Evolutionary conservation across 1,140 invertebrate species (phyloP).

Genomic region (Meloidogyne exigua): DNA sequence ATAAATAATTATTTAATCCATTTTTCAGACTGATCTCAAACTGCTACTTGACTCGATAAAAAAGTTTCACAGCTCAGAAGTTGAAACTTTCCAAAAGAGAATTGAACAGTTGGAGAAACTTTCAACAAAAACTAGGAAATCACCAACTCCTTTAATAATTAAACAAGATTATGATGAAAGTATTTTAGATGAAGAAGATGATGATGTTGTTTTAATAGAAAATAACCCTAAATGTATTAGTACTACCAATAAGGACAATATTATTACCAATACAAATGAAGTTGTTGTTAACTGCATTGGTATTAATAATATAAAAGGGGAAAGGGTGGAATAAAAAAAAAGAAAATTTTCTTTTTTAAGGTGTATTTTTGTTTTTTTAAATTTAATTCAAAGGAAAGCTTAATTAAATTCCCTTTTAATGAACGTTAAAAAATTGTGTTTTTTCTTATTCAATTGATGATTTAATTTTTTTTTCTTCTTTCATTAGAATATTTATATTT

Average conservation of each 20-base stretch:
- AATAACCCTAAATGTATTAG: neutral
- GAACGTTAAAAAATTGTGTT: too few relatives aligned
- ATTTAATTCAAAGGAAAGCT: too few relatives aligned
- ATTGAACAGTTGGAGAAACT: conserved; percentile 15
- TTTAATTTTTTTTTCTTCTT: neutral
- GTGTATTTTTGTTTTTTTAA: too few relatives aligned
- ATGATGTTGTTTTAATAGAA: neutral
- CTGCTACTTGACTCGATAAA: conserved; percentile 3
- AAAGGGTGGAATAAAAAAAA: neutral
- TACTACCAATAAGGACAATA: neutral
- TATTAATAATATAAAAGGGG: neutral
- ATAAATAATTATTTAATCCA: neutral
- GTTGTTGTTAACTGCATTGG: neutral
- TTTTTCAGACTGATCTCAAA: conserved; percentile 22
- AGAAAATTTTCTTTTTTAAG: neutral
- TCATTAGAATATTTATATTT: neutral
- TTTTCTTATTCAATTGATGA: neutral
- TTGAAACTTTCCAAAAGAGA: neutral
- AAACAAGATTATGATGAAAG: neutral
- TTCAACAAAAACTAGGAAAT: neutral
- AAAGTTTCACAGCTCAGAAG: conserved; percentile 12
- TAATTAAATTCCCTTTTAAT: too few relatives aligned
- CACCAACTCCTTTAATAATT: neutral
- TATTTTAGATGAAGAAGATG: conserved; percentile 8
- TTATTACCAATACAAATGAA: neutral